Conservation (phyloP, 2,888 invertebrate genomes). For the Panzeria rudis region DNA sequence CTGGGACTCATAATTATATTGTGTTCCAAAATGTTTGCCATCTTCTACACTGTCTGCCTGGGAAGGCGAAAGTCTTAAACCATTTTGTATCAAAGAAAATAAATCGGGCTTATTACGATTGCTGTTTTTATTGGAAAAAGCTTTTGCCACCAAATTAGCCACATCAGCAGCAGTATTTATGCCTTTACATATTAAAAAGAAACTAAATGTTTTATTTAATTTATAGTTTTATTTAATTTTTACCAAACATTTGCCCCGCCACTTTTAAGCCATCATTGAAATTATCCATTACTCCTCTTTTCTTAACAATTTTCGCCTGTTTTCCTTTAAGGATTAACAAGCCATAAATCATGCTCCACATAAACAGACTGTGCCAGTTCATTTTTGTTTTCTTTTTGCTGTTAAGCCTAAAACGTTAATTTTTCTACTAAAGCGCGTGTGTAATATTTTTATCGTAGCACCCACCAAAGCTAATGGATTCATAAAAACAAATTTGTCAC, state of each 20-base stretch:
- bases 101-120: conserved; percentile 76
- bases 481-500: conserved; percentile 75
- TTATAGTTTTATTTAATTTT: neutral
- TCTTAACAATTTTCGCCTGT: conserved; percentile 70
- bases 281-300: conserved; percentile 81
- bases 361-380: conserved; percentile 34
- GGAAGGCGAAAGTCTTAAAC: conserved; percentile 23
- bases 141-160: conserved; percentile 86
- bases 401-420: conserved; percentile 22
- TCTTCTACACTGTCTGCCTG: conserved; percentile 32
- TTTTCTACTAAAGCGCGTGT: conserved; percentile 55
- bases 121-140: conserved; percentile 82
- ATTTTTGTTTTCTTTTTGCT: conserved; percentile 42
- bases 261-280: conserved; percentile 81
- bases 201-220: neutral
- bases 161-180: conserved; percentile 86
- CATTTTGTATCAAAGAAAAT: conserved; percentile 76
- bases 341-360: conserved; percentile 1
- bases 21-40: neutral
- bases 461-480: conserved; percentile 20
- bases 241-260: conserved; percentile 83
- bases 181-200: conserved; percentile 74
- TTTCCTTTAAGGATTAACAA: conserved; percentile 36
- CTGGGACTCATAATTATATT: conserved; percentile 51
- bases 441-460: conserved; percentile 27